Evolutionary conservation across 2,113 vertebrate genomes (phyloP).

Genomic region (Dromiciops gliroides): DNA sequence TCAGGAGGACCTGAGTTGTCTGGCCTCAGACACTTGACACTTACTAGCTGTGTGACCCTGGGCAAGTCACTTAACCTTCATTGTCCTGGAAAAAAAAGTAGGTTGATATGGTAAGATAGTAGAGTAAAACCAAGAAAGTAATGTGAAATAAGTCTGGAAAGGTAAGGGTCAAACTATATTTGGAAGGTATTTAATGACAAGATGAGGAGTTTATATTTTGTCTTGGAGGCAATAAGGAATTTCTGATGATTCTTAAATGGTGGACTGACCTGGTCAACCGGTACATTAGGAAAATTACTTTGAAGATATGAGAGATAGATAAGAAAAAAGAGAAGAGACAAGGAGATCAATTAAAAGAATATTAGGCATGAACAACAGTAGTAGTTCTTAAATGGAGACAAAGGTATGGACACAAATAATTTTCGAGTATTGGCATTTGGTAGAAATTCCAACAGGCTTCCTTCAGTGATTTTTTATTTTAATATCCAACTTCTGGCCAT

Average conservation of each 20-base stretch:
- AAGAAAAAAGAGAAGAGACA: background rate
- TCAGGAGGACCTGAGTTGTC: too few species aligned
- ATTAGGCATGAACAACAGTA: background rate
- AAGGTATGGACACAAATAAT: background rate
- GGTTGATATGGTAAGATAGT: background rate
- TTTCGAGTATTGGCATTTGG: background rate
- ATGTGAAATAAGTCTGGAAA: background rate
- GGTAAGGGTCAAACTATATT: background rate
- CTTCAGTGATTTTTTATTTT: background rate
- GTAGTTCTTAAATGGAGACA: too few species aligned
- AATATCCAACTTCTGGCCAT: background rate
- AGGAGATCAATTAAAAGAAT: background rate
- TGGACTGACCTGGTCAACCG: background rate
- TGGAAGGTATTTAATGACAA: background rate
- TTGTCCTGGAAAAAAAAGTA: too few species aligned
- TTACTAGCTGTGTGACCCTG: too few species aligned
- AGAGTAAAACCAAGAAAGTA: background rate
- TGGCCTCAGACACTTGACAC: too few species aligned
- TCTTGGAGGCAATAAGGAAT: background rate
- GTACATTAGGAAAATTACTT: background rate
- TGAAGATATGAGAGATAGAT: background rate
- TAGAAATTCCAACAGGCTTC: background rate
- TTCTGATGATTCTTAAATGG: background rate
- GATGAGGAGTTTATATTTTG: background rate
- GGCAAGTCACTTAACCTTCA: too few species aligned